Evolutionary conservation across 1,140 invertebrate species (phyloP).

Genomic region (Glomeris maerens): DNA sequence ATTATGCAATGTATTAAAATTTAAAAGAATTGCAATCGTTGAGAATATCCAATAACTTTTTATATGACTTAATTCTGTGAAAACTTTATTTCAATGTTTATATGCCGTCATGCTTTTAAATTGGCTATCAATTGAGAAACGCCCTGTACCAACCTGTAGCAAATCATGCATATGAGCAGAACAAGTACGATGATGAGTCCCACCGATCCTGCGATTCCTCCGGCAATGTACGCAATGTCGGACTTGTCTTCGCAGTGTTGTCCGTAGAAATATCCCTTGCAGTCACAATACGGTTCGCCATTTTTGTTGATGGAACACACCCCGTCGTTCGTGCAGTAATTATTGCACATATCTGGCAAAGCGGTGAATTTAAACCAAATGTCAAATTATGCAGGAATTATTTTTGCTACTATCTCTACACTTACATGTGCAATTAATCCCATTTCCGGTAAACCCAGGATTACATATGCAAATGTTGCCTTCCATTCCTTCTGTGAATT

Average conservation of each 20-base stretch:
- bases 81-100: slow-evolving; percentile 7
- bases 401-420: slow-evolving; percentile 7
- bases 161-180: slow-evolving; percentile 92
- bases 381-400: too few relatives aligned
- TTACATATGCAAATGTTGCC: slow-evolving; percentile 86
- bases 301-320: slow-evolving; percentile 67
- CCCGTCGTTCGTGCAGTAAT: slow-evolving; percentile 82
- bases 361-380: too few relatives aligned
- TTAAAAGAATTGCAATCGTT: too few relatives aligned
- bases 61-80: background rate
- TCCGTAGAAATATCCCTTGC: slow-evolving; percentile 82
- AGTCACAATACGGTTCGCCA: slow-evolving; percentile 58
- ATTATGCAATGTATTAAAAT: too few relatives aligned
- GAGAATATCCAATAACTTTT: slow-evolving; percentile 1
- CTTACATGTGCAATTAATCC: slow-evolving; percentile 53
- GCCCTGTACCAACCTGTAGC: slow-evolving; percentile 49
- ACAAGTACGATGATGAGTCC: slow-evolving; percentile 83
- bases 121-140: slow-evolving; percentile 6
- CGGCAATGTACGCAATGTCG: slow-evolving; percentile 85
- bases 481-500: slow-evolving; percentile 68
- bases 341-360: slow-evolving; percentile 64
- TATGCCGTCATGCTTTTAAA: slow-evolving; percentile 7
- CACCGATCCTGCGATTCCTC: slow-evolving; percentile 78
- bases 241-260: slow-evolving; percentile 76
- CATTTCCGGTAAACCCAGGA: slow-evolving; percentile 80